A percentile compares a stretch with the other conserved stretches of the same genome.
Conservation (phyloP, 2,113 vertebrate genomes). For the Neogobius melanostomus region DNA sequence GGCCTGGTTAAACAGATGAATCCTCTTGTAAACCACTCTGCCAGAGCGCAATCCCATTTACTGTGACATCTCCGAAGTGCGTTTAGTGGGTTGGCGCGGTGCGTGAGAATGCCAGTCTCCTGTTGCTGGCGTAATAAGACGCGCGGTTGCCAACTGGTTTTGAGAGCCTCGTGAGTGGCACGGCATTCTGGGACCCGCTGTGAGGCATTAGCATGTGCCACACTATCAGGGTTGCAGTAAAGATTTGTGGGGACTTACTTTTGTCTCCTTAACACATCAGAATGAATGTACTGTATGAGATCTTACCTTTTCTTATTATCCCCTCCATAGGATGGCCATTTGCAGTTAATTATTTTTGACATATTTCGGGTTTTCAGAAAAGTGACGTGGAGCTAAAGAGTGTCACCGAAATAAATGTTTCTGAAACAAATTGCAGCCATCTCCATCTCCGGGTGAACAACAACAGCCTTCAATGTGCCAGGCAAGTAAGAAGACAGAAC, state of each 20-base stretch:
- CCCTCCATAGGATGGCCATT: too few relatives aligned
- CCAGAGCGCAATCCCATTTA: slow-evolving; percentile 61
- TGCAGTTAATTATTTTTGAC: too few relatives aligned
- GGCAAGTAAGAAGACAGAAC: too few relatives aligned
- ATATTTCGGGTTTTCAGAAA: too few relatives aligned
- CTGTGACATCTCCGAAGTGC: slow-evolving; percentile 59
- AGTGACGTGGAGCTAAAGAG: too few relatives aligned
- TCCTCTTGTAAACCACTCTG: slow-evolving; percentile 27
- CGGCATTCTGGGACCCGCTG: slow-evolving; percentile 55
- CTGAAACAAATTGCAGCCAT: too few relatives aligned
- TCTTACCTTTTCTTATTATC: neutral
- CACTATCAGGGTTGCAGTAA: slow-evolving; percentile 39
- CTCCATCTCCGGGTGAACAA: too few relatives aligned
- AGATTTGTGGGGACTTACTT: neutral
- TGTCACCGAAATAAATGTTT: too few relatives aligned
- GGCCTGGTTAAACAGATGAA: slow-evolving; percentile 36
- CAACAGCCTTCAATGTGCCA: too few relatives aligned
- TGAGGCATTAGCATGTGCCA: slow-evolving; percentile 52
- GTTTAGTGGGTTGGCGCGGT: slow-evolving; percentile 54
- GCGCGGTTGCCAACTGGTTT: slow-evolving; percentile 56
- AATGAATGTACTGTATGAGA: slow-evolving; percentile 1
- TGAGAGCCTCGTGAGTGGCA: slow-evolving; percentile 23
- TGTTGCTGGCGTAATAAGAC: slow-evolving; percentile 65
- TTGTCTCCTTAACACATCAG: neutral
- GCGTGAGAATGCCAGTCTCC: slow-evolving; percentile 65